Percentiles rank a stretch among this genome's conserved stretches.
Evolutionary conservation across 2,888 invertebrate genomes (phyloP).

Genomic region (Eupithecia dodoneata): DNA sequence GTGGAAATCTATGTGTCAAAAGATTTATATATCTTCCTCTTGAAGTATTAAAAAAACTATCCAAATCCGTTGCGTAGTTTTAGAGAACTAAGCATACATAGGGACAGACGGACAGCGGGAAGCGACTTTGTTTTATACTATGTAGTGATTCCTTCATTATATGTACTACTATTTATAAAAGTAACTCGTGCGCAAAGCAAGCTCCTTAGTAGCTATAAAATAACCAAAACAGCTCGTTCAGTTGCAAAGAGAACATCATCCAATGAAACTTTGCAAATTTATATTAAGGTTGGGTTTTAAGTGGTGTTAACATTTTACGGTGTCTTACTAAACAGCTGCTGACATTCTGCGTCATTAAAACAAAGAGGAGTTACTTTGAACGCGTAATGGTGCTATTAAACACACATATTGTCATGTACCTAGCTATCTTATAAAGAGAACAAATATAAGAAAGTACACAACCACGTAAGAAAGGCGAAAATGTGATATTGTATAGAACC

Average conservation of each 20-base stretch:
- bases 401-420: background rate
- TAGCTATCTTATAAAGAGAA: background rate
- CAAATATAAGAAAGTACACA: slow-evolving; percentile 1
- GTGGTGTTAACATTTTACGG: slow-evolving; percentile 43
- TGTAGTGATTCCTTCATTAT: no score
- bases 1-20: no score
- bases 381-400: background rate
- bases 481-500: slow-evolving; percentile 47
- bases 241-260: slow-evolving; percentile 13
- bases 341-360: slow-evolving; percentile 42
- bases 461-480: slow-evolving; percentile 31
- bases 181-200: background rate
- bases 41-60: no score
- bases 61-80: no score
- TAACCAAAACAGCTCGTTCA: background rate
- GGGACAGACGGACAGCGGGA: no score
- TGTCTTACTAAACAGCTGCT: slow-evolving; percentile 41
- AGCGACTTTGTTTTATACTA: no score
- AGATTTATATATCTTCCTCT: no score
- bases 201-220: background rate
- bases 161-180: background rate
- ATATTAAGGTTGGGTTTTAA: slow-evolving; percentile 41
- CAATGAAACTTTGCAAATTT: slow-evolving; percentile 39
- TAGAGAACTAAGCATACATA: no score
- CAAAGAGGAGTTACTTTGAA: slow-evolving; percentile 24